Evolutionary conservation across 2,113 vertebrate species (phyloP).

Genomic region (Phylloscopus whistleri): DNA sequence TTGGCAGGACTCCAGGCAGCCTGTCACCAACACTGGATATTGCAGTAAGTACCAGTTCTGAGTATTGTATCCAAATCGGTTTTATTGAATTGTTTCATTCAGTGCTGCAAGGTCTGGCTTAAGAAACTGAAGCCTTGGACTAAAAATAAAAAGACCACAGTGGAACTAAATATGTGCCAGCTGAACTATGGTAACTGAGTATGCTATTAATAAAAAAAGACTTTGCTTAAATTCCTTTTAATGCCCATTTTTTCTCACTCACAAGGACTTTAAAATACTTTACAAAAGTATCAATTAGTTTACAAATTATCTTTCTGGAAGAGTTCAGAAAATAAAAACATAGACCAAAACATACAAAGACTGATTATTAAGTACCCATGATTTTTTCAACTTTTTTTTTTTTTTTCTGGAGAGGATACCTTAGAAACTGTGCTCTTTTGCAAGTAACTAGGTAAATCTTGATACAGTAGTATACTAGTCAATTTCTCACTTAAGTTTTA

Average conservation of each 20-base stretch:
- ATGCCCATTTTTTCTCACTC: neutral
- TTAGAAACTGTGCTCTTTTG: neutral
- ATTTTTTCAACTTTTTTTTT: neutral
- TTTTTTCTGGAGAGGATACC: neutral
- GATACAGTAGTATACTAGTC: neutral
- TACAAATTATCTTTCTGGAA: neutral
- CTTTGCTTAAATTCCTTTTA: neutral
- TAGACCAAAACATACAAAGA: neutral
- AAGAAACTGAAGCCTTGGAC: slow-evolving; percentile 44
- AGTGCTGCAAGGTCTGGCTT: slow-evolving; percentile 45
- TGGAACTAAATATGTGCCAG: slow-evolving; percentile 3
- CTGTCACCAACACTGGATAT: slow-evolving; percentile 76
- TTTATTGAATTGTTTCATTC: slow-evolving; percentile 46
- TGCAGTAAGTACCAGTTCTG: slow-evolving; percentile 73
- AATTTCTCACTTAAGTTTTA: neutral
- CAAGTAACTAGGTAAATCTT: neutral
- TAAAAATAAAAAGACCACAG: slow-evolving; percentile 42
- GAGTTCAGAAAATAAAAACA: slow-evolving; percentile 1
- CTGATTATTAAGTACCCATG: neutral
- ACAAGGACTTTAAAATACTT: neutral
- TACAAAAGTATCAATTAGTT: neutral
- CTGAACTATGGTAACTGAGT: slow-evolving; percentile 41
- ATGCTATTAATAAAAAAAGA: slow-evolving; percentile 36
- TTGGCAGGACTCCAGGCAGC: slow-evolving; percentile 73
- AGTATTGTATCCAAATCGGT: slow-evolving; percentile 67